These are phyloP conservation scores for Sogatella furcifera DNA, from an alignment of 1,140 invertebrate species.

Conservation along the genomic window DNA sequence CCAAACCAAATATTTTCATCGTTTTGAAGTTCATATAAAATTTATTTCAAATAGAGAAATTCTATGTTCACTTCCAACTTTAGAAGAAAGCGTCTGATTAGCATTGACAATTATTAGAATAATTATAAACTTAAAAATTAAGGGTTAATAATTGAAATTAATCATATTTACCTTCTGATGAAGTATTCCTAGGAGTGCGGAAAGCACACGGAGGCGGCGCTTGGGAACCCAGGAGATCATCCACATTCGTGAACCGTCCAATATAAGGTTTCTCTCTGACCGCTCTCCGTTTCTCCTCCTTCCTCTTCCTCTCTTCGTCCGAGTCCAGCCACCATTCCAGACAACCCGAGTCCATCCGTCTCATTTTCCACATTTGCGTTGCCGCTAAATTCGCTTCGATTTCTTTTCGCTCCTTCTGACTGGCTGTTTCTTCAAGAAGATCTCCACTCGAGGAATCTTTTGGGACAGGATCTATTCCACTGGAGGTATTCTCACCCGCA, in stretches of 20 bases:
- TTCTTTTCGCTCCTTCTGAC: too few relatives aligned
- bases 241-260: conserved; percentile 68
- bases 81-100: too few relatives aligned
- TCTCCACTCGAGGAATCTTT: not conserved
- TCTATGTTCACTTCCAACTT: too few relatives aligned
- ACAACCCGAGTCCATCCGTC: not conserved
- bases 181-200: conserved; percentile 18
- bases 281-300: conserved; percentile 7
- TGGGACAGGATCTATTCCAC: not conserved
- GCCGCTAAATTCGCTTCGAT: not conserved
- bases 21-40: too few relatives aligned
- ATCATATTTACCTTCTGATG: conserved; percentile 15
- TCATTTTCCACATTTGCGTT: not conserved
- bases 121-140: too few relatives aligned
- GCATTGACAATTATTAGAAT: too few relatives aligned
- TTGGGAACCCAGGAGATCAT: conserved; percentile 59
- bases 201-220: conserved; percentile 25
- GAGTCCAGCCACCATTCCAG: conserved; percentile 18
- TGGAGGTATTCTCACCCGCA: not conserved
- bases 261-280: conserved; percentile 44
- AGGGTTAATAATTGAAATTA: too few relatives aligned
- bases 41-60: too few relatives aligned
- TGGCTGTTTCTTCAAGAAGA: not conserved
- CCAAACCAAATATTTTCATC: too few relatives aligned
- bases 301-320: conserved; percentile 9